Conservation (phyloP, 2,113 vertebrate species). For the Mugil cephalus region DNA sequence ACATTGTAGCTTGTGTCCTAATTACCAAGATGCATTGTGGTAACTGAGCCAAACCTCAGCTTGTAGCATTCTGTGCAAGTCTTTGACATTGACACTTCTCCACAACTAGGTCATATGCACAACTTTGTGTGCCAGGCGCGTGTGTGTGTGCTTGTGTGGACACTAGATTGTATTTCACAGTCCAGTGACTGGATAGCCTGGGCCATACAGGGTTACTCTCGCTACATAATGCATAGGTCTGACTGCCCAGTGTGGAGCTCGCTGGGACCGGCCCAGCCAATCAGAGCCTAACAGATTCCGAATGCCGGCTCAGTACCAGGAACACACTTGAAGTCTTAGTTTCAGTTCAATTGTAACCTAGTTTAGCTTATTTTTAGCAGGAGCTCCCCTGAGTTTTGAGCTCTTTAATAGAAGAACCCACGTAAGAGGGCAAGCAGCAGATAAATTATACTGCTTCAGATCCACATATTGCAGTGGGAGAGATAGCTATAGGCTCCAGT, state of each 20-base stretch:
- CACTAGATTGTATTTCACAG: slow-evolving; percentile 68
- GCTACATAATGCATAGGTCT: slow-evolving; percentile 77
- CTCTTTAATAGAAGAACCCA: slow-evolving; percentile 59
- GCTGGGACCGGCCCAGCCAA: slow-evolving; percentile 24
- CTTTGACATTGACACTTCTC: slow-evolving; percentile 64
- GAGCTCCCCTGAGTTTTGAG: slow-evolving; percentile 65
- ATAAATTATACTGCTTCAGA: slow-evolving; percentile 64
- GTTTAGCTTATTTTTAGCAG: slow-evolving; percentile 75
- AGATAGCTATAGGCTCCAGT: slow-evolving; percentile 51
- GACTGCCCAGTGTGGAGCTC: slow-evolving; percentile 16
- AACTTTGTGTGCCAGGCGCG: slow-evolving; percentile 24
- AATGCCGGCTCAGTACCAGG: slow-evolving; percentile 27
- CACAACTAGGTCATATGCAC: slow-evolving; percentile 48
- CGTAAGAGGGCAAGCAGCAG: slow-evolving; percentile 58
- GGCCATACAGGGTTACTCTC: slow-evolving; percentile 65
- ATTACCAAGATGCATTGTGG: slow-evolving; percentile 44
- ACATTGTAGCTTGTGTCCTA: slow-evolving; percentile 29
- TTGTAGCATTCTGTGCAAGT: slow-evolving; percentile 26
- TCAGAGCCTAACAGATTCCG: slow-evolving; percentile 28
- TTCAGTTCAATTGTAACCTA: slow-evolving; percentile 69
- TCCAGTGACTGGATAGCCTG: slow-evolving; percentile 49
- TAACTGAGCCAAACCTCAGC: slow-evolving; percentile 37
- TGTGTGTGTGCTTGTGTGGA: slow-evolving; percentile 19
- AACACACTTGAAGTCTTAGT: slow-evolving; percentile 40
- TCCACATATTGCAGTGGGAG: slow-evolving; percentile 45